These are phyloP conservation scores for Holotrichia oblita DNA, from an alignment of 1,140 invertebrate genomes.

Conservation along the genomic window DNA sequence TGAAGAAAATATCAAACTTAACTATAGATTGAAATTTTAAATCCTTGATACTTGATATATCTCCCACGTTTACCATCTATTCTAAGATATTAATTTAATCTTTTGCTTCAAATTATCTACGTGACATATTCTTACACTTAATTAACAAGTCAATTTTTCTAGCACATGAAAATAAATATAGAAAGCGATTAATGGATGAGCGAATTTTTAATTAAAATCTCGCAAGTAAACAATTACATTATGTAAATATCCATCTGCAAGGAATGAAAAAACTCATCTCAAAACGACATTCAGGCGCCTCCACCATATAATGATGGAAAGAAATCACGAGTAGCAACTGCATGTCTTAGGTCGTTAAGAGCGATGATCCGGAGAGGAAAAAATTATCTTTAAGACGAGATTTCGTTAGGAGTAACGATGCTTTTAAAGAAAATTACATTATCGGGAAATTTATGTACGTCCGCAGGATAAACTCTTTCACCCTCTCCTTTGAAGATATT, in stretches of 20 bases:
- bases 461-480: background rate
- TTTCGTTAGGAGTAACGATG: background rate
- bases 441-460: background rate
- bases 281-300: conserved; percentile 2
- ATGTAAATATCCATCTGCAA: conserved; percentile 1
- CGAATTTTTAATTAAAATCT: conserved; percentile 5
- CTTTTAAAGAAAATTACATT: conserved; percentile 30
- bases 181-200: background rate
- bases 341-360: background rate
- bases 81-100: background rate
- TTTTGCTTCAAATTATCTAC: background rate
- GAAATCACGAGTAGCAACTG: background rate
- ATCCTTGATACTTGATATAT: too few relatives aligned
- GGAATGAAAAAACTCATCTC: background rate
- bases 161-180: background rate
- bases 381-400: background rate
- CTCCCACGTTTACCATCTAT: background rate
- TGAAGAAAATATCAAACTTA: too few relatives aligned
- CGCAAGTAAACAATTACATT: conserved; percentile 21
- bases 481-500: background rate
- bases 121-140: background rate
- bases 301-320: background rate
- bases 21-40: too few relatives aligned
- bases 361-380: background rate
- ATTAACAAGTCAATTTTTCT: background rate